These are phyloP conservation scores for Micromesistius poutassou DNA, from an alignment of 2,797 vertebrate species.

Conservation along the genomic window DNA sequence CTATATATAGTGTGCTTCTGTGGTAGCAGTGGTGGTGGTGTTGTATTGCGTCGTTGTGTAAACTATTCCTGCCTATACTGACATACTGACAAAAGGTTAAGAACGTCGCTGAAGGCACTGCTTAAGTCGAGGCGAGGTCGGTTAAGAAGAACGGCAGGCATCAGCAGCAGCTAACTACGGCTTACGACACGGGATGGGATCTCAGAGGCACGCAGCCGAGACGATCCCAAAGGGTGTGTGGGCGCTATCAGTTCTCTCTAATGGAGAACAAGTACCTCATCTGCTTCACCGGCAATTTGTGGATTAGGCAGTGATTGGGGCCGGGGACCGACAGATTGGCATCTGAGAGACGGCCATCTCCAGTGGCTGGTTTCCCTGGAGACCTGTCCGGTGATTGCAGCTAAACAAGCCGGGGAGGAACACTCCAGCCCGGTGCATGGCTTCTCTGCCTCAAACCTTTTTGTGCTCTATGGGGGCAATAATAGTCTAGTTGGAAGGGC, in stretches of 20 bases:
- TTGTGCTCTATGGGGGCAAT: too few relatives aligned
- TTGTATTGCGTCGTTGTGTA: background rate
- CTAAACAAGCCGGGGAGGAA: too few relatives aligned
- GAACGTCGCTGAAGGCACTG: background rate
- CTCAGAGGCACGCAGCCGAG: slow-evolving; percentile 6
- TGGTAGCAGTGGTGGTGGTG: background rate
- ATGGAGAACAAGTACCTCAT: slow-evolving; percentile 52
- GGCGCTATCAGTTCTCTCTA: slow-evolving; percentile 43
- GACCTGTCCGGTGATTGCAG: too few relatives aligned
- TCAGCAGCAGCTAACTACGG: background rate
- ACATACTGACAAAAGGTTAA: background rate
- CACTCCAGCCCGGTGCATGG: too few relatives aligned
- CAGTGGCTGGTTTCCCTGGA: too few relatives aligned
- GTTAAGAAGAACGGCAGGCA: background rate
- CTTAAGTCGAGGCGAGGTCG: background rate
- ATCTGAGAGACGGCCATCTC: slow-evolving; percentile 13
- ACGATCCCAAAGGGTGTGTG: slow-evolving; percentile 25
- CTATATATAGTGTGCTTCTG: background rate
- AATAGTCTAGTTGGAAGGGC: too few relatives aligned
- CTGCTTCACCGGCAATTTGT: slow-evolving; percentile 18
- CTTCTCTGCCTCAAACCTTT: too few relatives aligned
- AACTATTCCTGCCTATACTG: background rate
- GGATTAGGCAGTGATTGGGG: slow-evolving; percentile 26
- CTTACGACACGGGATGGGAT: too few relatives aligned
- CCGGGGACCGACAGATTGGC: slow-evolving; percentile 31